Base-by-base conservation (phyloP, 30 jellyfish, hydroid and myxozoan genomes). In the Aurelia aurita region DNA sequence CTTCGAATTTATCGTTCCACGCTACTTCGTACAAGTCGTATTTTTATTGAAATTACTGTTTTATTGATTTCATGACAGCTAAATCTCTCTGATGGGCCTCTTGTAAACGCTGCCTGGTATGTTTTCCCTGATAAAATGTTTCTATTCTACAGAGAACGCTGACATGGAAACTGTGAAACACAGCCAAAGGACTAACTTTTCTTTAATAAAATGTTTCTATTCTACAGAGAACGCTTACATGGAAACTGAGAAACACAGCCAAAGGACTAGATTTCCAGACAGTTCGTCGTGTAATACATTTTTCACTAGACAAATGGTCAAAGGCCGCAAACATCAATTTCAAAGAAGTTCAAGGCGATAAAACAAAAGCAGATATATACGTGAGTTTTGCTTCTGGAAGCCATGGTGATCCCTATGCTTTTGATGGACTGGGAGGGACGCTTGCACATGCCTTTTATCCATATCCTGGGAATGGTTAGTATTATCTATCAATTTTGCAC, bases 361-460 rank as follows among this genome's bases (percentile, higher is more conserved):
- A 0, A 5, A n/a, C n/a, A n/a, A 39, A 81, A n/a, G 84, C 91
- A 19, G 91, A 81, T 34, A 23, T 81, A 5, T 70, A 67, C 22
- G 85, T 81, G 43, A 57, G 62, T 1, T 81, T 66, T 72, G 77
- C 43, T 3, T 39, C 77, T 9, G 51, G 63, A 1, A 16, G 1
- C 13, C 91, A 81, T 54, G 78, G 58, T 6, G 91, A 81, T 23
- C 49, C 20, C 3, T 69, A 69, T 49, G 65, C 96, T 18, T 92
- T 92, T 69, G 98, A 92, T 92, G 98, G 98, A 12, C 69, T 69
- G 6, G 91, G 94, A 11, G 98, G 98, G 3, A 87, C 98, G 29
- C 85, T 92, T 72, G 98, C 98, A 9, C 98, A 87, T 75, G 98
- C 98, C 1, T 92, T 92, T 58, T 92, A 74, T 60, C 98, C 98